Evolutionary conservation across 2,888 invertebrate genomes (phyloP).

Genomic region (Nomada ruficornis): DNA sequence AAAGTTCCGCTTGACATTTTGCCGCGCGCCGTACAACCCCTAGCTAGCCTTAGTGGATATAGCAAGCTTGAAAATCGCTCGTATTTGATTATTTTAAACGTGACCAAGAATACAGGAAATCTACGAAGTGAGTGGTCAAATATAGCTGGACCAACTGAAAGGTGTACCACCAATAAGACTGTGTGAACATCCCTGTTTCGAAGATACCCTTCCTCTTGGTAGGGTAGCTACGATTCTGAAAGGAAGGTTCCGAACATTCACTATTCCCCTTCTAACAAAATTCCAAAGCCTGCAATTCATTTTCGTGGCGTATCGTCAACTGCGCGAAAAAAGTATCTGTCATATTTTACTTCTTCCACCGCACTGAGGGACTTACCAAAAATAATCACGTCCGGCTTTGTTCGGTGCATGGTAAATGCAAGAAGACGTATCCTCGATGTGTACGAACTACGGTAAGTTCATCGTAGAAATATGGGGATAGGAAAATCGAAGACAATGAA

Average conservation of each 20-base stretch:
- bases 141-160: neutral
- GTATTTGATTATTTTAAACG: constrained; percentile 16
- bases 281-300: too few species aligned
- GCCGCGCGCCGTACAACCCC: neutral
- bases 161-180: neutral
- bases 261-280: too few species aligned
- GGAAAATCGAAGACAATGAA: constrained; percentile 82
- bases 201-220: too few species aligned
- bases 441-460: constrained; percentile 57
- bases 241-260: too few species aligned
- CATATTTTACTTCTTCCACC: too few species aligned
- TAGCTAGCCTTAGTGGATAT: neutral
- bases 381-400: neutral
- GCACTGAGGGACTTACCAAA: too few species aligned
- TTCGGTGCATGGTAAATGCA: constrained; percentile 8
- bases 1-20: constrained; percentile 7
- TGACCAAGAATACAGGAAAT: constrained; percentile 8
- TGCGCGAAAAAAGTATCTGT: too few species aligned
- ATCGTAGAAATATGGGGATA: constrained; percentile 49
- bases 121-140: constrained; percentile 31
- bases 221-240: neutral
- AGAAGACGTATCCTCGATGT: constrained; percentile 29
- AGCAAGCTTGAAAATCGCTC: neutral
- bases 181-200: constrained; percentile 4
- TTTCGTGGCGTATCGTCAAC: too few species aligned